These are phyloP conservation scores for Puma concolor DNA, from an alignment of 2,113 vertebrate species.

Conservation along the genomic window DNA sequence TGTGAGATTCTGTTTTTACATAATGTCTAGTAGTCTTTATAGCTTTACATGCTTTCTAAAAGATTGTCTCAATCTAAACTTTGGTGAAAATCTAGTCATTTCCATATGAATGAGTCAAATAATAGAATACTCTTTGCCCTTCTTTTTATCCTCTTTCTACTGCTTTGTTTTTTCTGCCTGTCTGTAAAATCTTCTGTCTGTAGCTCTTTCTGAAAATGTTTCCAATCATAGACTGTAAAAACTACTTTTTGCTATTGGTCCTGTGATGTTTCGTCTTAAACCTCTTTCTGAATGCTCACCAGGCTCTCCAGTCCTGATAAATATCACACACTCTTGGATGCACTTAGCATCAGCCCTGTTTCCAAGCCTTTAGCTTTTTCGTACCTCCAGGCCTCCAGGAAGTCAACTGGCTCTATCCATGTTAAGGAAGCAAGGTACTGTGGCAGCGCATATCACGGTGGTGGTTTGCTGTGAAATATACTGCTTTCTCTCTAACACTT, in stretches of 20 bases:
- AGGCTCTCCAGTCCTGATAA: conserved; percentile 81
- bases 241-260: background rate
- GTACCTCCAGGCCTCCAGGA: conserved; percentile 78
- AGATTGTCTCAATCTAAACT: background rate
- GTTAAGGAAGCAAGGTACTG: conserved; percentile 58
- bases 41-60: background rate
- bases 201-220: background rate
- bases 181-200: background rate
- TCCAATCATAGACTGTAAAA: background rate
- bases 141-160: background rate
- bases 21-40: background rate
- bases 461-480: background rate
- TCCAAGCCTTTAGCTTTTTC: conserved; percentile 77
- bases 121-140: background rate
- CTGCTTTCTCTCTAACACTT: conserved; percentile 11
- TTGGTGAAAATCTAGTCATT: background rate
- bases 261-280: conserved; percentile 16
- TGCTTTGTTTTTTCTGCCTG: background rate
- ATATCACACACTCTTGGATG: conserved; percentile 85
- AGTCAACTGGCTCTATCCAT: conserved; percentile 69
- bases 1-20: background rate
- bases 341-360: conserved; percentile 87
- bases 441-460: background rate
- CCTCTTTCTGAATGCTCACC: conserved; percentile 74
- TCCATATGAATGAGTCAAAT: background rate